Conservation (phyloP, 2,888 invertebrate genomes). For the Sialis fuliginosa region DNA sequence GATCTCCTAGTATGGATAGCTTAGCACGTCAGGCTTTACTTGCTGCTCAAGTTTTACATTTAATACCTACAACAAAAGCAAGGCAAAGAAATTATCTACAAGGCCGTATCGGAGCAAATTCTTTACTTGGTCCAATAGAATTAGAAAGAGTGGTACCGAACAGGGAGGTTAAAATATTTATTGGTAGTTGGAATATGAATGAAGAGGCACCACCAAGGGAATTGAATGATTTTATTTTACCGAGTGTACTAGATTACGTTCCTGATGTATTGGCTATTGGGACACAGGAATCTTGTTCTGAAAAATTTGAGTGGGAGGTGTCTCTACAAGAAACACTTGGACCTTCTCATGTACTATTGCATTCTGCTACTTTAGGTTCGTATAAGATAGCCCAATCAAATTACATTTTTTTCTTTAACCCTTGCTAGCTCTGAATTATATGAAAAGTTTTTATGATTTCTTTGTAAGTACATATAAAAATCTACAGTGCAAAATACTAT, state of each 20-base stretch:
- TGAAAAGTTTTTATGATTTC: no score
- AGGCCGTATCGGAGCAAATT: slow-evolving; percentile 62
- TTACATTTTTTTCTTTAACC: background rate
- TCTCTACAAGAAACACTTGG: slow-evolving; percentile 85
- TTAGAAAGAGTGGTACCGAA: slow-evolving; percentile 73
- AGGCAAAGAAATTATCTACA: slow-evolving; percentile 66
- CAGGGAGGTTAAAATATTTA: slow-evolving; percentile 70
- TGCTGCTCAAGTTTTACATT: slow-evolving; percentile 61
- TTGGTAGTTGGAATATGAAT: slow-evolving; percentile 96
- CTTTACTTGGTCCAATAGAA: slow-evolving; percentile 68
- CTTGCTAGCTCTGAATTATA: no score
- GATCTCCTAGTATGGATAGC: slow-evolving; percentile 39
- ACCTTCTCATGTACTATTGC: slow-evolving; percentile 79
- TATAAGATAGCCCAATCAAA: background rate
- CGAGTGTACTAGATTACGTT: slow-evolving; percentile 65
- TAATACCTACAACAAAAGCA: slow-evolving; percentile 68
- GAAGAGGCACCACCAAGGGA: slow-evolving; percentile 71
- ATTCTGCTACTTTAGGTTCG: slow-evolving; percentile 62
- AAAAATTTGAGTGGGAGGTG: slow-evolving; percentile 76
- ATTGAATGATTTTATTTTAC: slow-evolving; percentile 79
- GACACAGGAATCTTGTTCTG: slow-evolving; percentile 83
- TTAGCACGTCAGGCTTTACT: slow-evolving; percentile 55
- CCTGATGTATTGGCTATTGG: slow-evolving; percentile 86
- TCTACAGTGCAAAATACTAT: no score
- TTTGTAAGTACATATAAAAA: no score